These are phyloP conservation scores for Octodon degus DNA, from an alignment of 2,113 vertebrate genomes.

Conservation along the genomic window DNA sequence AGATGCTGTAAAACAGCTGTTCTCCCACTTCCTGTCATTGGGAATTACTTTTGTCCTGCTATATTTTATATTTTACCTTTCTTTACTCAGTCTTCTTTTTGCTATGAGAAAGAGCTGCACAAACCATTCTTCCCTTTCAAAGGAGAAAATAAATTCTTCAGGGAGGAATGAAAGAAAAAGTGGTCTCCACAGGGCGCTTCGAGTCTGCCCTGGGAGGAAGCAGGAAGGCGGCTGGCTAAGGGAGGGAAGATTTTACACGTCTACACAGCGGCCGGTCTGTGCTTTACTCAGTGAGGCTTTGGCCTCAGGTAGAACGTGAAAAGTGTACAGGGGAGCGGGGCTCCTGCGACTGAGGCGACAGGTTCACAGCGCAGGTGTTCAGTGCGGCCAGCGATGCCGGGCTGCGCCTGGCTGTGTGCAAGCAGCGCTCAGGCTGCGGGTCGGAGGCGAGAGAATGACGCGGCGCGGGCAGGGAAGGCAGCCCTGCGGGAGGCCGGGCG, in stretches of 20 bases:
- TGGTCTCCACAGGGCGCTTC: not conserved
- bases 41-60: not conserved
- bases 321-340: not conserved
- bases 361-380: not conserved
- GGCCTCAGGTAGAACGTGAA: conserved; percentile 29
- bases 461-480: not conserved
- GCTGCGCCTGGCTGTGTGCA: conserved; percentile 56
- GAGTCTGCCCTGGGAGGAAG: conserved; percentile 44
- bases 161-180: not conserved
- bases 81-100: not conserved
- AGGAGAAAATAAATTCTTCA: not conserved
- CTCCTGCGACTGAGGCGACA: conserved; percentile 43
- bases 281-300: conserved; percentile 41
- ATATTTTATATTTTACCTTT: not conserved
- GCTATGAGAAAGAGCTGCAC: conserved; percentile 8
- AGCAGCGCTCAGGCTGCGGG: conserved; percentile 64
- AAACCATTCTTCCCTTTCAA: conserved; percentile 33
- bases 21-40: not conserved
- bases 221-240: conserved; percentile 6
- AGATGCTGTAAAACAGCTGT: not conserved
- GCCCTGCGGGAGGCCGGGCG: not conserved
- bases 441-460: conserved; percentile 35
- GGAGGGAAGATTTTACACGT: conserved; percentile 19
- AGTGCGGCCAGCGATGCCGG: conserved; percentile 23
- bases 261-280: conserved; percentile 22